A percentile compares a stretch with the other conserved stretches of the same genome.
Conservation (phyloP, 2,113 vertebrate species). For the Rhinoptilus africanus region DNA sequence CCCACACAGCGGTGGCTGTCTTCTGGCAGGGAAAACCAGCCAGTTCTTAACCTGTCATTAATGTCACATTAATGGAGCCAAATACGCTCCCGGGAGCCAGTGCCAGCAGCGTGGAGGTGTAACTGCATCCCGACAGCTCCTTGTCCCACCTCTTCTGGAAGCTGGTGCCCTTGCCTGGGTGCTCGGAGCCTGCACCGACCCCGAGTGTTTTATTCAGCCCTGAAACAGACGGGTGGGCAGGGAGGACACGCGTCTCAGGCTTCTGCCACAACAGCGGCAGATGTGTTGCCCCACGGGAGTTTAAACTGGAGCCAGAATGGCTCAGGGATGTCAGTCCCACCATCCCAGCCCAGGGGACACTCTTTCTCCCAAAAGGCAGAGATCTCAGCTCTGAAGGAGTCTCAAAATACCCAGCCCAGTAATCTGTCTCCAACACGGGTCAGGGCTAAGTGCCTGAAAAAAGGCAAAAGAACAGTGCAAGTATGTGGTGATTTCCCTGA, state of each 20-base stretch:
- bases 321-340: background rate
- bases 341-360: background rate
- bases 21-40: background rate
- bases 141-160: background rate
- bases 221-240: background rate
- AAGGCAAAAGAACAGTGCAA: background rate
- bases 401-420: background rate
- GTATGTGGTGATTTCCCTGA: background rate
- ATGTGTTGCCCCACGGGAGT: background rate
- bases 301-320: background rate
- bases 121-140: background rate
- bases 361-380: background rate
- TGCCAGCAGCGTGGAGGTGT: too few relatives aligned
- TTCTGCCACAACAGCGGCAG: background rate
- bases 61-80: too few relatives aligned
- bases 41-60: background rate
- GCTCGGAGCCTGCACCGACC: background rate
- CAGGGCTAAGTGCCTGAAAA: background rate
- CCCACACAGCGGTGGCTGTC: background rate
- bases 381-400: background rate
- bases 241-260: background rate
- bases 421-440: background rate
- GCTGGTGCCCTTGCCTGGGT: background rate
- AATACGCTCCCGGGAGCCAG: background rate
- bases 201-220: background rate